phyloP scores from a whole-genome alignment of 64 coral and sea anemone genomes.

The Actinia tenebrosa region DNA sequence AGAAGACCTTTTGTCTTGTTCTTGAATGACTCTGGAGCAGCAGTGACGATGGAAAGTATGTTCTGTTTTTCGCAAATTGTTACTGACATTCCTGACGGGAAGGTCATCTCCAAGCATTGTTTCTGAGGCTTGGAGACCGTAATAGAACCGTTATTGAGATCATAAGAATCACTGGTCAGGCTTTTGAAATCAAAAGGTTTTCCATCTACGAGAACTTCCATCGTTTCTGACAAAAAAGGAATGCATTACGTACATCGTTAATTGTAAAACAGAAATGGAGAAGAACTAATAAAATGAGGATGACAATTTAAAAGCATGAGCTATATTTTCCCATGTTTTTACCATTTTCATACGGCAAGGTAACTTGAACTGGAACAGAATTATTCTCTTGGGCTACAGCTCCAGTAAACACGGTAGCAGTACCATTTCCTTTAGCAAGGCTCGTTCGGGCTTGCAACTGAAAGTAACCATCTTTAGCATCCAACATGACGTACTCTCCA shows the following conservation, averaged over 20 bases:
- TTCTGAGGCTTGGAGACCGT: slow-evolving; percentile 8
- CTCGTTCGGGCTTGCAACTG: slow-evolving; percentile 34
- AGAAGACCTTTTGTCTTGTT: slow-evolving; percentile 35
- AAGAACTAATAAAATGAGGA: too few species aligned
- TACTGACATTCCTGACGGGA: slow-evolving; percentile 31
- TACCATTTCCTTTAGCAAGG: slow-evolving; percentile 10
- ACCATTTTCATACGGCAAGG: neutral
- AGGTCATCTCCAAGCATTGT: slow-evolving; percentile 8
- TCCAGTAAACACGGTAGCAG: slow-evolving; percentile 27
- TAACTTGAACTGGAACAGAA: slow-evolving; percentile 22
- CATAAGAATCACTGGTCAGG: neutral
- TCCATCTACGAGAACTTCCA: slow-evolving; percentile 12
- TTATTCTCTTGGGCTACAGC: slow-evolving; percentile 31
- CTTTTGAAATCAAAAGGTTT: neutral
- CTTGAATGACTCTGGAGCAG: slow-evolving; percentile 12
- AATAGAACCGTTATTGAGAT: neutral
- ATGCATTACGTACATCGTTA: too few species aligned
- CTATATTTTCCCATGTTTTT: neutral
- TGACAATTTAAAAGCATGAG: too few species aligned
- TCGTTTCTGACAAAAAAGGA: neutral
- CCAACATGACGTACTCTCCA: slow-evolving; percentile 25
- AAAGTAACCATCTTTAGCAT: slow-evolving; percentile 22
- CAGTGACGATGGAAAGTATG: slow-evolving; percentile 1
- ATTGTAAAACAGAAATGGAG: too few species aligned
- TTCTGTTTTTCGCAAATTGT: neutral